Percentiles rank a stretch among this genome's conserved stretches.
Evolutionary conservation across 2,113 vertebrate species (phyloP).

Genomic region (Podarcis muralis): DNA sequence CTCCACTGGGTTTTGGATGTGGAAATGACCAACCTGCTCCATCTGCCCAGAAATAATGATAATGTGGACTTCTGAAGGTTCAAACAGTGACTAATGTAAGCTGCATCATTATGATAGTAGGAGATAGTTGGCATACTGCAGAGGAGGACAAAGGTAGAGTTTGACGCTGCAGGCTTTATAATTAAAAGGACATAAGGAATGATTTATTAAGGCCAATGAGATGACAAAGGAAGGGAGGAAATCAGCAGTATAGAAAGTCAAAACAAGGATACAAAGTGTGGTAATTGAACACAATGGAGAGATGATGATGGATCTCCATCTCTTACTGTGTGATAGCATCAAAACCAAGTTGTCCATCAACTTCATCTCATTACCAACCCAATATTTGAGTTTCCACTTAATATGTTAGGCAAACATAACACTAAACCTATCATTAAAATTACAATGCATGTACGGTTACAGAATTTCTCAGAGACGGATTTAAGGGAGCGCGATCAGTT

Average conservation of each 20-base stretch:
- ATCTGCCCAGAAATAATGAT: slow-evolving; percentile 25
- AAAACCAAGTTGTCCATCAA: not conserved
- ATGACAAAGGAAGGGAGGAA: not conserved
- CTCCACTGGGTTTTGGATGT: slow-evolving; percentile 24
- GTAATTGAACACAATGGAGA: not conserved
- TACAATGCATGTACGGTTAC: too few relatives aligned
- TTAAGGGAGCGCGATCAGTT: too few relatives aligned
- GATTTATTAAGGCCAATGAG: not conserved
- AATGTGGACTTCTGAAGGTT: slow-evolving; percentile 7
- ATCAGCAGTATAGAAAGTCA: slow-evolving; percentile 9
- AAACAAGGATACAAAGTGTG: not conserved
- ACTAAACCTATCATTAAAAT: too few relatives aligned
- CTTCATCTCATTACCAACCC: not conserved
- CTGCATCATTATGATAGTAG: slow-evolving; percentile 6
- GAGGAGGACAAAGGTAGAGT: slow-evolving; percentile 15
- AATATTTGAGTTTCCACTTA: not conserved
- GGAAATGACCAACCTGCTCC: slow-evolving; percentile 22
- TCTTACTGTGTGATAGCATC: not conserved
- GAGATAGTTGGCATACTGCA: slow-evolving; percentile 15
- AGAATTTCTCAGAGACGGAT: too few relatives aligned
- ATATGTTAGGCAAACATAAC: not conserved
- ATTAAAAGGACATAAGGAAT: slow-evolving; percentile 18
- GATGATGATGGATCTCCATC: not conserved
- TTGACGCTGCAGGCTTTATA: slow-evolving; percentile 18
- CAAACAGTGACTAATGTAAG: slow-evolving; percentile 24